These are phyloP conservation scores for Xiphorhynchus erythropygius DNA, from an alignment of 2,797 vertebrate species.

Conservation along the genomic window DNA sequence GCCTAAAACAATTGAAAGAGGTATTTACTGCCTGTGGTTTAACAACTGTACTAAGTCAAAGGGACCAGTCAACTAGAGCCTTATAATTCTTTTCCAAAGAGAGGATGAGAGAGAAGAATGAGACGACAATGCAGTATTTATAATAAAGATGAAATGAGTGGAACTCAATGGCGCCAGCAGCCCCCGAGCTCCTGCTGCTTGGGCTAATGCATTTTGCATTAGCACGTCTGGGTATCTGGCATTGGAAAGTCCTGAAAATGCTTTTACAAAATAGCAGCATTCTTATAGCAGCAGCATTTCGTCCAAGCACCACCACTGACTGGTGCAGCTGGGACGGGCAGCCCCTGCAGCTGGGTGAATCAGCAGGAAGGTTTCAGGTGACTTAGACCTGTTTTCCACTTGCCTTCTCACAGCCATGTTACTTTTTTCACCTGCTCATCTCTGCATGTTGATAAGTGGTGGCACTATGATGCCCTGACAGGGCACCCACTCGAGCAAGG, in stretches of 20 bases:
- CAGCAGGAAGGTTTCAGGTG: not conserved
- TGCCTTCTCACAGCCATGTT: not conserved
- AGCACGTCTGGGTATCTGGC: slow-evolving; percentile 64
- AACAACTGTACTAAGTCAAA: slow-evolving; percentile 69
- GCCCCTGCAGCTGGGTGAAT: not conserved
- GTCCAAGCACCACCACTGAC: not conserved
- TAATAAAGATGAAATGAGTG: slow-evolving; percentile 71
- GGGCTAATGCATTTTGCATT: slow-evolving; percentile 72
- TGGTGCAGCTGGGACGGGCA: not conserved
- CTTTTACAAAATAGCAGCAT: slow-evolving; percentile 46
- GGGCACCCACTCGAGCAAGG: not conserved
- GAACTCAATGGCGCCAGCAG: slow-evolving; percentile 69
- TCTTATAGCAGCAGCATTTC: not conserved
- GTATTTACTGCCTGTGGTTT: slow-evolving; percentile 69
- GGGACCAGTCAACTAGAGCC: slow-evolving; percentile 61
- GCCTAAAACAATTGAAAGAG: slow-evolving; percentile 58
- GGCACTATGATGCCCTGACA: fast-evolving
- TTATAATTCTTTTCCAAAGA: slow-evolving; percentile 66
- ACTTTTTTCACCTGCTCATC: not conserved
- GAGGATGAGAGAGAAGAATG: slow-evolving; percentile 60
- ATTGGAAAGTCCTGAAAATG: slow-evolving; percentile 45
- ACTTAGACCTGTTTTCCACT: not conserved
- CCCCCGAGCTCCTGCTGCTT: slow-evolving; percentile 65
- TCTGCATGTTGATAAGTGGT: not conserved
- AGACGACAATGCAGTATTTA: slow-evolving; percentile 66